Conservation (phyloP, 2,113 vertebrate species). For the Cyanistes caeruleus region DNA sequence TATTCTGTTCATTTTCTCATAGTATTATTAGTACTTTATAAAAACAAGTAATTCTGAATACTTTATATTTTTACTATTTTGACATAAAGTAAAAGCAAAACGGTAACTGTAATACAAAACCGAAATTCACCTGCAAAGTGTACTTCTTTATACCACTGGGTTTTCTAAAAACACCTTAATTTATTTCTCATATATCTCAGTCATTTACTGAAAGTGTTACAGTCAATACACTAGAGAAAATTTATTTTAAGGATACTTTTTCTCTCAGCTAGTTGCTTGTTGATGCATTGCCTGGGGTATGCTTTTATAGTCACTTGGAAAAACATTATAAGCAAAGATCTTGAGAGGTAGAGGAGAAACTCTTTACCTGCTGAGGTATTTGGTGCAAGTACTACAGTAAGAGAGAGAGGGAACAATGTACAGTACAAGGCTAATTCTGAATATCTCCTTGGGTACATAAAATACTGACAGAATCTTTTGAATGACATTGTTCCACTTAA, state of each 20-base stretch:
- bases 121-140: background rate
- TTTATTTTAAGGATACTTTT: background rate
- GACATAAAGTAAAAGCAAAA: background rate
- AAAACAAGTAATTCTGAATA: background rate
- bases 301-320: background rate
- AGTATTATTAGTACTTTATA: background rate
- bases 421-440: background rate
- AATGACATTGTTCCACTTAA: background rate
- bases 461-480: background rate
- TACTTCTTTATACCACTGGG: background rate
- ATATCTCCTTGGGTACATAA: accelerated
- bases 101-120: background rate
- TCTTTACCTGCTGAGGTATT: background rate
- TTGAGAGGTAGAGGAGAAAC: background rate
- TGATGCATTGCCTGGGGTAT: background rate
- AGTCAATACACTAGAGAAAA: background rate
- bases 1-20: background rate
- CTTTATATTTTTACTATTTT: background rate
- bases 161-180: background rate
- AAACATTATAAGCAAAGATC: background rate
- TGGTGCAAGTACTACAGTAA: background rate
- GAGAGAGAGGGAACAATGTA: background rate
- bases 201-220: background rate
- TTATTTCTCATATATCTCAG: background rate
- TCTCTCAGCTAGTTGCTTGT: background rate